phyloP scores from a whole-genome alignment of 2,797 vertebrate genomes.

The Bovichtus diacanthus region DNA sequence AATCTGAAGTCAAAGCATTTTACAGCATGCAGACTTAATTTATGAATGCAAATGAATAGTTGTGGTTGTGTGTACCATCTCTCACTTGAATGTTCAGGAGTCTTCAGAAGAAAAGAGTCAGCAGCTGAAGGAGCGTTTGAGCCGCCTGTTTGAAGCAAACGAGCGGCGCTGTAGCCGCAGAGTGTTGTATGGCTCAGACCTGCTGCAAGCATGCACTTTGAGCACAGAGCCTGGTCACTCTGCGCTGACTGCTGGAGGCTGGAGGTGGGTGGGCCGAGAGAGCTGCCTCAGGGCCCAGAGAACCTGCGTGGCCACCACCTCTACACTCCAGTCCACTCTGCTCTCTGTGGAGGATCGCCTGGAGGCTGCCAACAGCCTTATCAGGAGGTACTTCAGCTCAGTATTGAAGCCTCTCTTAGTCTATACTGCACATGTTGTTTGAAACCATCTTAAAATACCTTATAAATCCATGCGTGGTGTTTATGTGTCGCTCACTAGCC shows the following conservation, averaged over 20 bases:
- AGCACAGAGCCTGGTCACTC: conserved; percentile 49
- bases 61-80: not conserved
- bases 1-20: not conserved
- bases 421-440: not conserved
- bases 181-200: conserved; percentile 92
- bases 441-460: not conserved
- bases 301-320: conserved; percentile 72
- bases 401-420: not conserved
- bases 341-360: conserved; percentile 78
- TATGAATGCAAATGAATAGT: not conserved
- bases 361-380: conserved; percentile 79
- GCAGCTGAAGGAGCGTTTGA: conserved; percentile 90
- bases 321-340: conserved; percentile 81
- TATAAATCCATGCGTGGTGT: not conserved
- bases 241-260: conserved; percentile 72
- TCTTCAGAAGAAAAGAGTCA: conserved; percentile 88
- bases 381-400: conserved; percentile 84
- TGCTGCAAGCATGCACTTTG: conserved; percentile 87
- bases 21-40: not conserved
- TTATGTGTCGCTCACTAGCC: not conserved
- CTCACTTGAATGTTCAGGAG: conserved; percentile 79
- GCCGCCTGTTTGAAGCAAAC: conserved; percentile 89
- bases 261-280: conserved; percentile 89
- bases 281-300: conserved; percentile 83
- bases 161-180: conserved; percentile 89